Evolutionary conservation across 2,113 vertebrate genomes (phyloP).

Genomic region (Mobula birostris): DNA sequence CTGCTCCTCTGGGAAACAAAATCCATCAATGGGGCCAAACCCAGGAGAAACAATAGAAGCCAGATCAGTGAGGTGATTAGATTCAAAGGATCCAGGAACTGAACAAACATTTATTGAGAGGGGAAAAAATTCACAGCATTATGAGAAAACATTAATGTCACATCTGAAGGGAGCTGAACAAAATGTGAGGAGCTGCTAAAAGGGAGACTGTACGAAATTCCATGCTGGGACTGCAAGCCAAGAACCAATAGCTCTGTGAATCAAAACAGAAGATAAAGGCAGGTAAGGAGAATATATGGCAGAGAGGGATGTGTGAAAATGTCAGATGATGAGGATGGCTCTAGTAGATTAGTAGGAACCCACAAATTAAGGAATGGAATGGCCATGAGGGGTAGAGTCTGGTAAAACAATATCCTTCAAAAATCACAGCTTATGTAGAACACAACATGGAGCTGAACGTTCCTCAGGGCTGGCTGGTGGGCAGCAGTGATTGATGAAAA

Average conservation of each 20-base stretch:
- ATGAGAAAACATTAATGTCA: not conserved
- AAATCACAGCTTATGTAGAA: not conserved
- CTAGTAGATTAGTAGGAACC: not conserved
- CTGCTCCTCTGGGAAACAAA: conserved; percentile 22
- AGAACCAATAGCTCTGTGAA: not conserved
- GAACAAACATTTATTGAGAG: conserved; percentile 26
- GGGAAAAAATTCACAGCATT: conserved; percentile 18
- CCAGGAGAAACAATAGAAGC: conserved; percentile 7
- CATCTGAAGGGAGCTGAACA: not conserved
- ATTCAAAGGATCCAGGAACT: conserved; percentile 18
- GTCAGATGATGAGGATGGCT: not conserved
- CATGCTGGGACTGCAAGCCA: too few species aligned
- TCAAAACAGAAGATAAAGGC: not conserved
- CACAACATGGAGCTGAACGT: not conserved
- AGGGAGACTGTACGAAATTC: not conserved
- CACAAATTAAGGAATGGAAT: not conserved
- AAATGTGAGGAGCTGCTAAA: not conserved
- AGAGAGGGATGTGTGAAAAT: not conserved
- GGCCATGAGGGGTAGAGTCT: not conserved
- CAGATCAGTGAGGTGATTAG: conserved; percentile 33
- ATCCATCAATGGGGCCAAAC: conserved; percentile 29
- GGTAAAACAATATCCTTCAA: not conserved
- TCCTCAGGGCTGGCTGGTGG: too few species aligned
- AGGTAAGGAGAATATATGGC: not conserved
- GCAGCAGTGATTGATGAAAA: too few species aligned